Percentiles rank a stretch among this genome's conserved stretches.
phyloP scores from a whole-genome alignment of 2,888 invertebrate species.

The Trichogramma dendrolimi region DNA sequence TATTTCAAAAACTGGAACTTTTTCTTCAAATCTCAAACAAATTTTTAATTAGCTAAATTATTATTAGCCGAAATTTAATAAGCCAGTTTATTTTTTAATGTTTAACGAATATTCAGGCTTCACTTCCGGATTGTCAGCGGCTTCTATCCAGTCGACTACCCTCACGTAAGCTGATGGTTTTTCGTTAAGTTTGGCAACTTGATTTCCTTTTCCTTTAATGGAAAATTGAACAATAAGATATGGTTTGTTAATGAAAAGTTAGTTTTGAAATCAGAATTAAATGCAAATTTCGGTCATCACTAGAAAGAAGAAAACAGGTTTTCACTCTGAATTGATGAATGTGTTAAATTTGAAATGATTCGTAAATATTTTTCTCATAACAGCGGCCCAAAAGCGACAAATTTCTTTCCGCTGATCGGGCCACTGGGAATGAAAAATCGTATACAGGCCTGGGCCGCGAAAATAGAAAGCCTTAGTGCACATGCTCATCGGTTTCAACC shows the following conservation, averaged over 20 bases:
- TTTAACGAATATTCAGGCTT: not conserved
- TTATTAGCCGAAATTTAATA: not conserved
- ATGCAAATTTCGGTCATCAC: not conserved
- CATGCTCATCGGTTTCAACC: no score
- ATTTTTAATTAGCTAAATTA: constrained; percentile 1
- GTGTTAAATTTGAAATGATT: no score
- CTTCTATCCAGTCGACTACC: constrained; percentile 20
- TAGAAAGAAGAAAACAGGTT: no score
- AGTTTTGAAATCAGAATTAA: not conserved
- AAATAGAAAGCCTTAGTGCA: no score
- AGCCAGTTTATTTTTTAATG: constrained; percentile 19
- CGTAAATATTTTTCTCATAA: no score
- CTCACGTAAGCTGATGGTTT: not conserved
- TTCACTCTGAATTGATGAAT: no score
- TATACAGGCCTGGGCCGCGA: no score
- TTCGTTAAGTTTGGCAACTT: constrained; percentile 5
- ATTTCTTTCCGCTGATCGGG: no score
- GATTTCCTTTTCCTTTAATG: constrained; percentile 7
- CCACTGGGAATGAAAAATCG: no score
- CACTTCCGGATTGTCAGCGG: not conserved
- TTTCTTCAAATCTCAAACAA: constrained; percentile 15
- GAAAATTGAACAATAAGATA: constrained; percentile 7
- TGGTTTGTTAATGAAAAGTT: constrained; percentile 2
- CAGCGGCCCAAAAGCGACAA: no score
- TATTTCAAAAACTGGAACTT: not conserved